Percentiles rank a stretch among this genome's conserved stretches.
phyloP scores from a whole-genome alignment of 1,140 invertebrate genomes.

The Philotrypesis tridentata region DNA sequence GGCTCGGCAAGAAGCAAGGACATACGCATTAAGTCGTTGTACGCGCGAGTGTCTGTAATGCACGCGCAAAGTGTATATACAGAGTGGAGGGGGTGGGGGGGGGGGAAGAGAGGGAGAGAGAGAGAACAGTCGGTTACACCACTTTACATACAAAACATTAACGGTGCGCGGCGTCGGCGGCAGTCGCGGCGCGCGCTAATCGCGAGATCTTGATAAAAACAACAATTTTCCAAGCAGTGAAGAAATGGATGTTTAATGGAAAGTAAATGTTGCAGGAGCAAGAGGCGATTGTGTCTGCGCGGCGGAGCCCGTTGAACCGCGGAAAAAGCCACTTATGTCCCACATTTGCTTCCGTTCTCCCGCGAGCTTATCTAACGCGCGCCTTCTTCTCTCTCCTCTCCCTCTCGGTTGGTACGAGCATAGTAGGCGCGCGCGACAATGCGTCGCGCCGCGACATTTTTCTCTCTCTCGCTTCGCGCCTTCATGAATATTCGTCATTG shows the following conservation, averaged over 20 bases:
- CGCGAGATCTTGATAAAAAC: neutral
- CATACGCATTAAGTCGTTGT: neutral
- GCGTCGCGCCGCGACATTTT: neutral
- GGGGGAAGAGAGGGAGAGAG: too few species aligned
- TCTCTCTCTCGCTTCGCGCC: neutral
- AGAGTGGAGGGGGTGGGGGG: too few species aligned
- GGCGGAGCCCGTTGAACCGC: neutral
- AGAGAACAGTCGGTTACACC: too few species aligned
- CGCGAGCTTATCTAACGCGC: neutral
- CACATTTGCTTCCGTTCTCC: neutral
- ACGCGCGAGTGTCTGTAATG: too few species aligned
- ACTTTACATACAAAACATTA: neutral
- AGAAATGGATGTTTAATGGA: neutral
- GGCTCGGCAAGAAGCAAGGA: neutral
- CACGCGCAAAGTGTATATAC: too few species aligned
- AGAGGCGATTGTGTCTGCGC: neutral
- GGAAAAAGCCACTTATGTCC: neutral
- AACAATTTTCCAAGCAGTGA: neutral
- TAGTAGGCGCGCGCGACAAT: neutral
- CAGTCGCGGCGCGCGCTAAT: too few species aligned
- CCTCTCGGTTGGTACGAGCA: neutral
- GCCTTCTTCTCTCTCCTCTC: neutral
- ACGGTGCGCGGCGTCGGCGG: too few species aligned
- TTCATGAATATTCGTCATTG: slow-evolving; percentile 3
- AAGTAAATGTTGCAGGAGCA: neutral